These are phyloP conservation scores for Aurelia coerulea DNA, from an alignment of 30 jellyfish, hydroid and myxozoan genomes.

Conservation along the genomic window DNA sequence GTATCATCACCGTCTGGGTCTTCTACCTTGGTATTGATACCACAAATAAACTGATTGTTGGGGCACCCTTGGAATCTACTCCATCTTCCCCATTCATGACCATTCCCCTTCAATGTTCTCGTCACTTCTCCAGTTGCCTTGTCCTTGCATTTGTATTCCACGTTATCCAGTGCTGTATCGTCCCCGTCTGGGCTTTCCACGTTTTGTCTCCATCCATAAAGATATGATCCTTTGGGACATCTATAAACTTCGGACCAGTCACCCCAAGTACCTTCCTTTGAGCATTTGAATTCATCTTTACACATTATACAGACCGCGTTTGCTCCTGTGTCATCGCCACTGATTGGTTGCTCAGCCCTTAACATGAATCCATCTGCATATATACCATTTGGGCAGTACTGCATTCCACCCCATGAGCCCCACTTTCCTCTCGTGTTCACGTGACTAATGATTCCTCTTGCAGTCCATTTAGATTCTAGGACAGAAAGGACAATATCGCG, in stretches of 20 bases:
- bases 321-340: slow-evolving; percentile 29
- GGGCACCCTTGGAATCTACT: slow-evolving; percentile 66
- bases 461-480: no score
- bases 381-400: slow-evolving; percentile 8
- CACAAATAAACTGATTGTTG: slow-evolving; percentile 48
- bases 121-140: background rate
- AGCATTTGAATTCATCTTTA: no score
- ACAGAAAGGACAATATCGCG: no score
- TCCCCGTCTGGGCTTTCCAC: background rate
- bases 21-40: slow-evolving; percentile 54
- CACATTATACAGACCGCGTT: no score
- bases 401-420: background rate
- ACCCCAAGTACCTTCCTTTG: no score
- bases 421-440: background rate
- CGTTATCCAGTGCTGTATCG: slow-evolving; percentile 27
- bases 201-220: background rate
- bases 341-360: no score
- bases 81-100: slow-evolving; percentile 41
- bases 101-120: slow-evolving; percentile 25
- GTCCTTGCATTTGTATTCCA: slow-evolving; percentile 43
- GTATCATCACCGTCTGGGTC: slow-evolving; percentile 67
- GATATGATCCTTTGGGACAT: background rate
- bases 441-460: background rate
- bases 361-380: background rate
- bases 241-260: background rate